Evolutionary conservation across 2,888 invertebrate species (phyloP).

Genomic region (Apomyelois bistriatella): DNA sequence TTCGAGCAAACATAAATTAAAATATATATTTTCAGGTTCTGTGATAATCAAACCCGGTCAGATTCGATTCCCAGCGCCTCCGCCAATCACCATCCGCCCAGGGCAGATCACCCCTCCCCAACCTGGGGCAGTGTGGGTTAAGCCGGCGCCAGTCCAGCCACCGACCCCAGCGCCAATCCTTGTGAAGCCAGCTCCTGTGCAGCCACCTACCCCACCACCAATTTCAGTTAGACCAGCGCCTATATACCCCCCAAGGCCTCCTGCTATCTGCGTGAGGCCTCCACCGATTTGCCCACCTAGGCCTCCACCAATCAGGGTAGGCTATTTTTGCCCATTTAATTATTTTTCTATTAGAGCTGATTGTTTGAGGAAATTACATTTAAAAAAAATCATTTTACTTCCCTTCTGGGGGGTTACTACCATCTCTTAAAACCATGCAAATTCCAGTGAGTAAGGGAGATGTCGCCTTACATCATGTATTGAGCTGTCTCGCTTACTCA

Average conservation of each 20-base stretch:
- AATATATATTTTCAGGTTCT: slow-evolving; percentile 36
- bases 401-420: no score
- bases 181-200: slow-evolving; percentile 34
- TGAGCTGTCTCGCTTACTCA: no score
- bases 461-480: no score
- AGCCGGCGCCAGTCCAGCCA: slow-evolving; percentile 41
- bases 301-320: slow-evolving; percentile 46
- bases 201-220: slow-evolving; percentile 29
- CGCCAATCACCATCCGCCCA: slow-evolving; percentile 50
- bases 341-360: no score
- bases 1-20: no score
- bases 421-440: no score
- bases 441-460: no score
- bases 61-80: slow-evolving; percentile 45
- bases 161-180: slow-evolving; percentile 43
- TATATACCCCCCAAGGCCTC: slow-evolving; percentile 42
- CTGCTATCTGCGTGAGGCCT: slow-evolving; percentile 49
- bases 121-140: slow-evolving; percentile 48
- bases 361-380: no score
- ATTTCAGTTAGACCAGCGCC: slow-evolving; percentile 49
- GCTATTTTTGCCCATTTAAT: slow-evolving; percentile 4
- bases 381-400: no score
- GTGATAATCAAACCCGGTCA: slow-evolving; percentile 52
- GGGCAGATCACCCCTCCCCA: slow-evolving; percentile 41
- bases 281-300: slow-evolving; percentile 44